Evolutionary conservation across 2,888 invertebrate species (phyloP).

Genomic region (Sclerodermus sp.): DNA sequence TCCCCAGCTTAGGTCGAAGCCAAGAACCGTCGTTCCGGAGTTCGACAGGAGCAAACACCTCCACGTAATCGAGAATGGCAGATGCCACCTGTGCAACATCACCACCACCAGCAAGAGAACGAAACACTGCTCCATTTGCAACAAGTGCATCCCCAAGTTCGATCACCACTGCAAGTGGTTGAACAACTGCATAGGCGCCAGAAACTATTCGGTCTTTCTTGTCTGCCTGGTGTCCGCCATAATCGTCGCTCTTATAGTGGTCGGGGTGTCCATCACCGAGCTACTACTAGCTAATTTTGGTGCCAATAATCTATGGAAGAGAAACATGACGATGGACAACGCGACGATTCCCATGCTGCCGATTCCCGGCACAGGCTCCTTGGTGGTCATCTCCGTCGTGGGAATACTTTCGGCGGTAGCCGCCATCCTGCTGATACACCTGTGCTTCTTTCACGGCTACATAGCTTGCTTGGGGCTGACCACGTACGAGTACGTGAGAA

Average conservation of each 20-base stretch:
- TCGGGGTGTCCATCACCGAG: conserved; percentile 71
- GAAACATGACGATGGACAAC: conserved; percentile 40
- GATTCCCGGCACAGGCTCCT: conserved; percentile 56
- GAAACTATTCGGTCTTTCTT: conserved; percentile 86
- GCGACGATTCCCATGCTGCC: conserved; percentile 28
- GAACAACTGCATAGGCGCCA: conserved; percentile 92
- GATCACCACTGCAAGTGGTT: conserved; percentile 99
- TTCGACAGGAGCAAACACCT: conserved; percentile 85
- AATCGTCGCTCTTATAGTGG: conserved; percentile 70
- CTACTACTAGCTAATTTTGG: conserved; percentile 59
- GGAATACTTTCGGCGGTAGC: conserved; percentile 75
- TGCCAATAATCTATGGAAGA: neutral
- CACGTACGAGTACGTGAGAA: conserved; percentile 84
- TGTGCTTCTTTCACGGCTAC: conserved; percentile 87
- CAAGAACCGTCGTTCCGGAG: conserved; percentile 70
- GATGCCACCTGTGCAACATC: conserved; percentile 91
- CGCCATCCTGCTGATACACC: conserved; percentile 76
- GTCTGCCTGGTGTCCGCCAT: conserved; percentile 80
- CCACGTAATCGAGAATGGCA: conserved; percentile 94
- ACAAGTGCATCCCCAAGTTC: conserved; percentile 93
- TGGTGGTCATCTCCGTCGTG: conserved; percentile 57
- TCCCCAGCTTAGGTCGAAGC: conserved; percentile 66
- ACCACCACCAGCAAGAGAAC: conserved; percentile 74
- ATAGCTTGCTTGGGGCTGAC: conserved; percentile 82
- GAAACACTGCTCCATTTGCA: conserved; percentile 96